Conservation (phyloP, 2,113 vertebrate species). For the Rhynchopsitta pachyrhyncha region DNA sequence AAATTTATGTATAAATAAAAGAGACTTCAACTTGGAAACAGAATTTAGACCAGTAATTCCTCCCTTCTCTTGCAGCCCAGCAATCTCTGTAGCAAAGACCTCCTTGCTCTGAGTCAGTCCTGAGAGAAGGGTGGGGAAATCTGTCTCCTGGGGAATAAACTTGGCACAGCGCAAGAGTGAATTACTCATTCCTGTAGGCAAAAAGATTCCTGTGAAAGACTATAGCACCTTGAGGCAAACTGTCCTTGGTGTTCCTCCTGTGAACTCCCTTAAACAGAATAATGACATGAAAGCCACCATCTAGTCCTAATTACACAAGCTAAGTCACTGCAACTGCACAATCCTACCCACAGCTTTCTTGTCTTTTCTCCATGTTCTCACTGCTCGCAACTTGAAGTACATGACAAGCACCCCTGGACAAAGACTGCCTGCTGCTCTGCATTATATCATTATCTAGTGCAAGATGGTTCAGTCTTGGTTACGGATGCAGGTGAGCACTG, state of each 20-base stretch:
- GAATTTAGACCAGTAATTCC: neutral
- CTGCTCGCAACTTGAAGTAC: neutral
- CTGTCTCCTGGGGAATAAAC: neutral
- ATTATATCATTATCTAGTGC: neutral
- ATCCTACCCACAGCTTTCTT: neutral
- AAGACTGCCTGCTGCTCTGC: neutral
- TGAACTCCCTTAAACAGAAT: neutral
- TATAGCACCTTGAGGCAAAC: neutral
- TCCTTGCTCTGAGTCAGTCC: neutral
- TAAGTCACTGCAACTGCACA: neutral
- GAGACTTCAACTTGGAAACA: neutral
- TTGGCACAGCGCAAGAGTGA: neutral
- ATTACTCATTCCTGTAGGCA: neutral
- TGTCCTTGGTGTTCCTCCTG: neutral
- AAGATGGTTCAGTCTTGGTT: neutral
- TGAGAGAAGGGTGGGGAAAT: neutral
- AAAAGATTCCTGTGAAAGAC: neutral
- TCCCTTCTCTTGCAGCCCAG: neutral
- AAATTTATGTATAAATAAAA: neutral
- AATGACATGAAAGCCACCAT: neutral
- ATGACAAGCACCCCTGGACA: neutral
- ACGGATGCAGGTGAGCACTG: neutral
- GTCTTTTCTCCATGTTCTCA: neutral
- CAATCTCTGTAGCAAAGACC: neutral
- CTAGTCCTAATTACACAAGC: neutral